Conservation (phyloP, 1,140 invertebrate genomes). For the Drosophila sturtevanti region DNA sequence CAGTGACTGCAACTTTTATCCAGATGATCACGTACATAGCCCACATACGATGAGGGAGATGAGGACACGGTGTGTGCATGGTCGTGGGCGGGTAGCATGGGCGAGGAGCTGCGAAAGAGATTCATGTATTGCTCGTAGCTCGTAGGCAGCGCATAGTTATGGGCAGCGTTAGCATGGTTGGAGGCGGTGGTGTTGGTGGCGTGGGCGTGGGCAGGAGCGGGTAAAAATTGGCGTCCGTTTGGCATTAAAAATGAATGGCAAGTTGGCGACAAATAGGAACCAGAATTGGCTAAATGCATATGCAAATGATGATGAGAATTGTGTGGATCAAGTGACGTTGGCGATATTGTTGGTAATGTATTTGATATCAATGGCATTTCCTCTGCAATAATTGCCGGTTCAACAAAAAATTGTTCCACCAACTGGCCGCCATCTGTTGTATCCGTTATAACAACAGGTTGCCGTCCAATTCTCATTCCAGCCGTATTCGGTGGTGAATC, state of each 20-base stretch:
- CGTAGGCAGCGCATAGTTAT: conserved; percentile 48
- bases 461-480: conserved; percentile 34
- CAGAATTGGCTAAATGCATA: conserved; percentile 43
- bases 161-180: conserved; percentile 27
- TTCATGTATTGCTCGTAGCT: conserved; percentile 79
- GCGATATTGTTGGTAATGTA: background rate
- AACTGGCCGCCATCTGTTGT: conserved; percentile 59
- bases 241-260: conserved; percentile 38
- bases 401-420: conserved; percentile 73
- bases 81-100: conserved; percentile 51
- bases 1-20: conserved; percentile 81
- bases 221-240: conserved; percentile 58
- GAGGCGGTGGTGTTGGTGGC: conserved; percentile 49
- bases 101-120: conserved; percentile 77
- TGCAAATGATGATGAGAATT: conserved; percentile 66
- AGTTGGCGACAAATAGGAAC: conserved; percentile 51
- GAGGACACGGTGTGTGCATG: conserved; percentile 70
- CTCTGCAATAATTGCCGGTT: conserved; percentile 63
- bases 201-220: conserved; percentile 49
- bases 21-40: conserved; percentile 77
- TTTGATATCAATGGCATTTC: conserved; percentile 33
- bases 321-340: conserved; percentile 38
- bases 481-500: conserved; percentile 74
- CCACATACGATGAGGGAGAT: conserved; percentile 73
- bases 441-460: conserved; percentile 69